Conservation (phyloP, 1,140 invertebrate species). For the Brachystomella parvula region DNA sequence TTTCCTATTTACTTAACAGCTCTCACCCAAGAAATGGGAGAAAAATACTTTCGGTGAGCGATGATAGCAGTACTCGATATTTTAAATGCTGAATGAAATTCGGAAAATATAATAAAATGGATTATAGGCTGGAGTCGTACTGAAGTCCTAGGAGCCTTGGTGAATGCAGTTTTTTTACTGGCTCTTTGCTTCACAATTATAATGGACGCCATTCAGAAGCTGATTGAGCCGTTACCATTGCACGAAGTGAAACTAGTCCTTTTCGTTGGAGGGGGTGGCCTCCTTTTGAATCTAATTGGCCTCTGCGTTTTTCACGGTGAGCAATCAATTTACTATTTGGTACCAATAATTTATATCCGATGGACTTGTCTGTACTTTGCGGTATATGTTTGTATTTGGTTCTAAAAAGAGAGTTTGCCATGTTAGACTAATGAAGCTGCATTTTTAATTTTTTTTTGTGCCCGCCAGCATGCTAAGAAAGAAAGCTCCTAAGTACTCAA, state of each 20-base stretch:
- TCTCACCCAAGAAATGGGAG: constrained; percentile 88
- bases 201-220: constrained; percentile 66
- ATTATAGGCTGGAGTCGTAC: constrained; percentile 88
- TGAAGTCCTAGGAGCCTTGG: constrained; percentile 80
- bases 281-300: constrained; percentile 74
- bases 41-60: constrained; percentile 87
- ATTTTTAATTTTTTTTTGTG: no score
- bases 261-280: constrained; percentile 65
- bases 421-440: no score
- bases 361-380: no score
- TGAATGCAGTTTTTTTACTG: constrained; percentile 83
- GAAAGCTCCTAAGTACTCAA: no score
- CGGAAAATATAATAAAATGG: no score
- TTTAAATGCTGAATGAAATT: no score
- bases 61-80: no score
- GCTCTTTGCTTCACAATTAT: constrained; percentile 86
- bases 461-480: no score
- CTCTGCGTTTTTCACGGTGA: constrained; percentile 73
- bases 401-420: no score
- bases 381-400: no score
- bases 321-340: no score
- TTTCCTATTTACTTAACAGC: constrained; percentile 45
- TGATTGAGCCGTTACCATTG: constrained; percentile 64
- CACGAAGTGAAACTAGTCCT: constrained; percentile 67
- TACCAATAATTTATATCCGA: no score